Percentiles rank a stretch among this genome's conserved stretches.
These are phyloP conservation scores for Drosophila sp. DNA, from an alignment of 1,140 invertebrate species.

Conservation along the genomic window DNA sequence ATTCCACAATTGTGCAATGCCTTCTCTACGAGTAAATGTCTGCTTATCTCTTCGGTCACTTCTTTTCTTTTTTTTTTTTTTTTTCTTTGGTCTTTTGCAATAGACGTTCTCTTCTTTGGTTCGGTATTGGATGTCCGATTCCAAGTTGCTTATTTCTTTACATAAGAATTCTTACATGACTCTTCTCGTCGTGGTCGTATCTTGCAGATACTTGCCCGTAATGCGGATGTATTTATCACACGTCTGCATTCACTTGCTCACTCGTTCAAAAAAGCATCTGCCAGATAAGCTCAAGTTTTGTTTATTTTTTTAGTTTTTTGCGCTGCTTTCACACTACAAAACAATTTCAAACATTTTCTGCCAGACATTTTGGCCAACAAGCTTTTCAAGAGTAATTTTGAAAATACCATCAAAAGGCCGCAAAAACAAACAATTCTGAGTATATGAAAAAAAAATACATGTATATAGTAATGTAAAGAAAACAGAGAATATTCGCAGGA, in stretches of 20 bases:
- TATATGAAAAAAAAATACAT: slow-evolving; percentile 14
- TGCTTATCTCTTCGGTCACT: slow-evolving; percentile 28
- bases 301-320: slow-evolving; percentile 7
- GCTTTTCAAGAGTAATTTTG: slow-evolving; percentile 72
- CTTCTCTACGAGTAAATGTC: slow-evolving; percentile 28
- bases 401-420: slow-evolving; percentile 72
- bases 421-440: slow-evolving; percentile 12
- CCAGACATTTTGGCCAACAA: slow-evolving; percentile 54
- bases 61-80: slow-evolving; percentile 6
- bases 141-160: slow-evolving; percentile 60
- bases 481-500: slow-evolving; percentile 33
- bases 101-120: slow-evolving; percentile 29
- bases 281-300: slow-evolving; percentile 60
- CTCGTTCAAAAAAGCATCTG: slow-evolving; percentile 55
- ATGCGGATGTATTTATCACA: slow-evolving; percentile 82
- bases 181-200: slow-evolving; percentile 41
- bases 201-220: slow-evolving; percentile 74
- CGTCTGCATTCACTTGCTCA: slow-evolving; percentile 56
- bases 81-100: slow-evolving; percentile 40
- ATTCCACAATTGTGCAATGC: slow-evolving; percentile 35
- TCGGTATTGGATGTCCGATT: slow-evolving; percentile 1
- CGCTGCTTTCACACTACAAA: slow-evolving; percentile 15
- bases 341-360: slow-evolving; percentile 31
- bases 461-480: too few relatives aligned
- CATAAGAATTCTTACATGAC: slow-evolving; percentile 54